Evolutionary conservation across 23 tunicate species (phyloP).

Genomic region (Oikopleura dioica): DNA sequence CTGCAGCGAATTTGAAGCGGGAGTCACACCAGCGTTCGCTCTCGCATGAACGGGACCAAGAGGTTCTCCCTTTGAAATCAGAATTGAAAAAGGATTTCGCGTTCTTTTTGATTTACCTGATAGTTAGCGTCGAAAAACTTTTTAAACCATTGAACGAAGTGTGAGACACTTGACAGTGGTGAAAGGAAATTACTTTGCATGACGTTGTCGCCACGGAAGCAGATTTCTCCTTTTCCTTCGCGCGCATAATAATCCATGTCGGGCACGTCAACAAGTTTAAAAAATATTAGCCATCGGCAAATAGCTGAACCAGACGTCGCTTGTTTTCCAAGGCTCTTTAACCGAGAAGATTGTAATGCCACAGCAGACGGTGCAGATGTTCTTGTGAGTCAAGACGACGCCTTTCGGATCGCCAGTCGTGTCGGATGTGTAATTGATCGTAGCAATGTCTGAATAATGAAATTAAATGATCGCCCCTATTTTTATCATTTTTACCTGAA

Average conservation of each 20-base stretch:
- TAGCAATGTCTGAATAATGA: background rate
- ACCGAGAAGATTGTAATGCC: too few relatives aligned
- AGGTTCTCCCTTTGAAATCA: slow-evolving; percentile 11
- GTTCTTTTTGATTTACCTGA: slow-evolving; percentile 17
- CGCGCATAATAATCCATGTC: slow-evolving; percentile 73
- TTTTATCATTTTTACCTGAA: too few relatives aligned
- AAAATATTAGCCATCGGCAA: slow-evolving; percentile 85
- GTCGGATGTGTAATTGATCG: slow-evolving; percentile 30
- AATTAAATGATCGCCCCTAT: too few relatives aligned
- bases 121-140: slow-evolving; percentile 96
- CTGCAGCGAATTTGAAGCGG: too few relatives aligned
- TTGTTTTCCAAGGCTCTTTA: background rate
- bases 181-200: slow-evolving; percentile 76
- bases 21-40: slow-evolving; percentile 9
- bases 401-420: slow-evolving; percentile 58
- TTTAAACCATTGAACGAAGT: slow-evolving; percentile 84
- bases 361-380: too few relatives aligned
- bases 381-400: slow-evolving; percentile 30
- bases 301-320: slow-evolving; percentile 66
- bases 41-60: slow-evolving; percentile 20
- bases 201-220: slow-evolving; percentile 52
- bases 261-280: too few relatives aligned
- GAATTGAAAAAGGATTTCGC: background rate
- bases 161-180: background rate
- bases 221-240: slow-evolving; percentile 81